phyloP scores from a whole-genome alignment of 2,113 vertebrate species.

The Xiphophorus hellerii region DNA sequence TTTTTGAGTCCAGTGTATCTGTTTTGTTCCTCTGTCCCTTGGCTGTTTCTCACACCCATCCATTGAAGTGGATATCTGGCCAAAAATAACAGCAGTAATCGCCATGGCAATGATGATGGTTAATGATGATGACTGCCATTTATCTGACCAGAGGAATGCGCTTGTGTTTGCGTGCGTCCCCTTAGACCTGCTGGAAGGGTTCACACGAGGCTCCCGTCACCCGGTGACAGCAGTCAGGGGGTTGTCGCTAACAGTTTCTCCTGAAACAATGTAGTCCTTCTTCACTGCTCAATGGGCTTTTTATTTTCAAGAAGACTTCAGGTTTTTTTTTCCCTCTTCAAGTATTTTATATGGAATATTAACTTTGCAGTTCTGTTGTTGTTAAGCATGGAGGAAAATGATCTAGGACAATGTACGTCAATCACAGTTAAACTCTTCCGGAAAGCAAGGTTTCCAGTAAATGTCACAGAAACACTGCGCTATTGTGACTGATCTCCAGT shows the following conservation, averaged over 20 bases:
- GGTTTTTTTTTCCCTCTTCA: slow-evolving; percentile 39
- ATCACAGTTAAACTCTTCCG: slow-evolving; percentile 26
- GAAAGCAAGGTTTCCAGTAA: slow-evolving; percentile 14
- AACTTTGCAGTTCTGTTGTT: slow-evolving; percentile 56
- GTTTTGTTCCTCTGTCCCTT: slow-evolving; percentile 36
- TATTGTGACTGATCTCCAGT: slow-evolving; percentile 17
- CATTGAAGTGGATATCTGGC: slow-evolving; percentile 13
- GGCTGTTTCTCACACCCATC: slow-evolving; percentile 35
- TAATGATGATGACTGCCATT: slow-evolving; percentile 63
- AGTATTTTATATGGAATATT: slow-evolving; percentile 70
- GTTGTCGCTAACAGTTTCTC: slow-evolving; percentile 59
- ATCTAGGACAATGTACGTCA: slow-evolving; percentile 27
- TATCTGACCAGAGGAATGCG: slow-evolving; percentile 44
- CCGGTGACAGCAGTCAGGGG: slow-evolving; percentile 61
- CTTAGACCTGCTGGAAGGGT: slow-evolving; percentile 45
- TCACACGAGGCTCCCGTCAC: slow-evolving; percentile 54
- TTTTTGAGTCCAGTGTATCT: background rate
- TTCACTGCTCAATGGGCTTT: slow-evolving; percentile 67
- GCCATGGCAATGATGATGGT: slow-evolving; percentile 50
- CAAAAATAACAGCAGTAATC: slow-evolving; percentile 57
- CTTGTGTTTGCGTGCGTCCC: background rate
- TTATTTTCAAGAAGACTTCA: slow-evolving; percentile 56
- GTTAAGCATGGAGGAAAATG: slow-evolving; percentile 34
- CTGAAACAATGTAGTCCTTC: slow-evolving; percentile 73
- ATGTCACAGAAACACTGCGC: slow-evolving; percentile 13